Conservation (phyloP, 2,888 invertebrate genomes). For the Rugalucina vietnamica region DNA sequence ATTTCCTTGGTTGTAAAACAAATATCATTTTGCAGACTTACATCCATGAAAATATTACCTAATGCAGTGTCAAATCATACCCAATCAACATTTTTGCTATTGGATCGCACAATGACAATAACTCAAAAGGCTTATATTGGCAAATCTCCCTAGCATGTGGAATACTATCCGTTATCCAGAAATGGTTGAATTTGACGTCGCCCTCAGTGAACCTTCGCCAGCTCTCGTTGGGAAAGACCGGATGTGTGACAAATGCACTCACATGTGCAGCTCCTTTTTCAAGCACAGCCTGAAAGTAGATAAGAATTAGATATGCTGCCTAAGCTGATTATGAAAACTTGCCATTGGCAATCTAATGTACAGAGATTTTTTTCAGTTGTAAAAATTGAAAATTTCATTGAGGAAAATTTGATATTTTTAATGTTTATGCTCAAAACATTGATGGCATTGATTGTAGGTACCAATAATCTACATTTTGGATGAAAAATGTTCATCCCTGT, state of each 20-base stretch:
- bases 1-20: background rate
- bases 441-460: no score
- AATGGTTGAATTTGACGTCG: conserved; percentile 78
- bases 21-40: background rate
- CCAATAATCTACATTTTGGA: no score
- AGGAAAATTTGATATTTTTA: no score
- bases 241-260: conserved; percentile 84
- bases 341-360: no score
- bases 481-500: no score
- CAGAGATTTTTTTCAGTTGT: no score
- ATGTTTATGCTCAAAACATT: no score
- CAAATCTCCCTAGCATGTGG: conserved; percentile 82
- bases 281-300: conserved; percentile 74
- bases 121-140: conserved; percentile 80
- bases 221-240: conserved; percentile 83
- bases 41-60: background rate
- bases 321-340: no score
- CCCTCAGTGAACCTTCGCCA: conserved; percentile 81
- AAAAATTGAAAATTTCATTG: no score
- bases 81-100: conserved; percentile 82
- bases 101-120: conserved; percentile 80
- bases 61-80: conserved; percentile 76
- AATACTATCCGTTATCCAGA: conserved; percentile 84
- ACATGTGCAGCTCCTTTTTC: conserved; percentile 79
- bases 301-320: no score